phyloP scores from a whole-genome alignment of 2,797 vertebrate genomes.

The Gouania willdenowi region DNA sequence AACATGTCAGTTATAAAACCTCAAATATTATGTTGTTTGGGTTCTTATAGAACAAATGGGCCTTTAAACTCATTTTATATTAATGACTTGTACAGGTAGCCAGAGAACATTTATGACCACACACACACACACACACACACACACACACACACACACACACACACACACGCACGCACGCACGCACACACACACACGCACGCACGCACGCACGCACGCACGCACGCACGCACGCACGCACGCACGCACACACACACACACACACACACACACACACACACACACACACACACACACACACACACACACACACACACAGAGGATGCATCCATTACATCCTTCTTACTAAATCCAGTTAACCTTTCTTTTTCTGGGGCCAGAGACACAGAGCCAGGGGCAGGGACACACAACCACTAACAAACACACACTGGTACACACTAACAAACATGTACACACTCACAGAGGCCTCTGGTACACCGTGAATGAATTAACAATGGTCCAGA shows the following conservation, averaged over 20 bases:
- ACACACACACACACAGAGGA: conserved; percentile 11
- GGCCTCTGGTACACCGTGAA: conserved; percentile 53
- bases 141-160: conserved; percentile 1
- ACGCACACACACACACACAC: conserved; percentile 6
- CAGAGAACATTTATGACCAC: conserved; percentile 36
- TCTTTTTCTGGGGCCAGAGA: conserved; percentile 49
- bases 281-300: conserved; percentile 9
- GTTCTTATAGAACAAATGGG: no score
- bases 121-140: conserved; percentile 4
- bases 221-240: neutral
- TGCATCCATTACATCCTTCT: conserved; percentile 45
- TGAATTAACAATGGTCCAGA: conserved; percentile 59
- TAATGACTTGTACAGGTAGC: no score
- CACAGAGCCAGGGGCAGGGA: conserved; percentile 32
- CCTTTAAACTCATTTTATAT: no score
- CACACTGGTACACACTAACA: conserved; percentile 22
- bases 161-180: no score
- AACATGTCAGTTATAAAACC: no score
- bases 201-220: no score
- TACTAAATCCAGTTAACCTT: conserved; percentile 64
- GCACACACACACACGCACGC: no score
- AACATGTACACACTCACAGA: conserved; percentile 10
- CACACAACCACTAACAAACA: conserved; percentile 29
- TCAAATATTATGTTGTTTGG: no score
- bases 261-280: neutral